Conservation (phyloP, 1,140 invertebrate genomes). For the Drosophila ohnishii region DNA sequence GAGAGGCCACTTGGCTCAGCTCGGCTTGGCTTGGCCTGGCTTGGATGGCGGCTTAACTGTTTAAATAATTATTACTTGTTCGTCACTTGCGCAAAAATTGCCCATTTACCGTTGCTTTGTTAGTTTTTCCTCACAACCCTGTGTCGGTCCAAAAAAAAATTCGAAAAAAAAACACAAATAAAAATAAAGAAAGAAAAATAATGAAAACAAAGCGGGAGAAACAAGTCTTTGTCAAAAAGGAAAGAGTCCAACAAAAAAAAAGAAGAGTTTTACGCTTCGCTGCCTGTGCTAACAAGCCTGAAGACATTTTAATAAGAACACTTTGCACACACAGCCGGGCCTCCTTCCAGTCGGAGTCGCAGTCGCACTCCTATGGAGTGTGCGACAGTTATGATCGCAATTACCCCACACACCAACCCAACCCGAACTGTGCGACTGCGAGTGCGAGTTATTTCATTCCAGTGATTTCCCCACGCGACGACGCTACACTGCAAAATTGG, state of each 20-base stretch:
- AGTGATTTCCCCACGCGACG: constrained; percentile 28
- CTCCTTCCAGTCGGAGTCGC: background rate
- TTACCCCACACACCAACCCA: constrained; percentile 40
- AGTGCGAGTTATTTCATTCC: constrained; percentile 17
- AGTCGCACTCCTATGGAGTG: constrained; percentile 21
- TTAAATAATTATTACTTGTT: constrained; percentile 68
- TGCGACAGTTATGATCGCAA: constrained; percentile 60
- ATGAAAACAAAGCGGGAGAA: constrained; percentile 44
- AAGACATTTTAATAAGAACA: constrained; percentile 66
- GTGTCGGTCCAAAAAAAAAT: constrained; percentile 32
- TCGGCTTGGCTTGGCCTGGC: background rate
- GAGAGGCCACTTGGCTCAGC: constrained; percentile 25
- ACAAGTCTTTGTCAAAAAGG: constrained; percentile 51
- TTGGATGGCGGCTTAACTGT: constrained; percentile 48
- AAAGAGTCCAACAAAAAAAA: constrained; percentile 19
- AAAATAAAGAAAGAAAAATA: constrained; percentile 38
- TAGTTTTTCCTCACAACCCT: constrained; percentile 54
- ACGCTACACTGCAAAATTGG: constrained; percentile 9
- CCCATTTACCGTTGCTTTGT: constrained; percentile 62
- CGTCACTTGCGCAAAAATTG: constrained; percentile 63
- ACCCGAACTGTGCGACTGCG: constrained; percentile 29
- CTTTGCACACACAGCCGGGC: constrained; percentile 15
- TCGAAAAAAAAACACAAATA: constrained; percentile 6
- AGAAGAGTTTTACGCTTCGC: constrained; percentile 50
- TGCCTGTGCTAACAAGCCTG: constrained; percentile 47